Evolutionary conservation across 2,797 vertebrate species (phyloP).

Genomic region (Liasis olivaceus): DNA sequence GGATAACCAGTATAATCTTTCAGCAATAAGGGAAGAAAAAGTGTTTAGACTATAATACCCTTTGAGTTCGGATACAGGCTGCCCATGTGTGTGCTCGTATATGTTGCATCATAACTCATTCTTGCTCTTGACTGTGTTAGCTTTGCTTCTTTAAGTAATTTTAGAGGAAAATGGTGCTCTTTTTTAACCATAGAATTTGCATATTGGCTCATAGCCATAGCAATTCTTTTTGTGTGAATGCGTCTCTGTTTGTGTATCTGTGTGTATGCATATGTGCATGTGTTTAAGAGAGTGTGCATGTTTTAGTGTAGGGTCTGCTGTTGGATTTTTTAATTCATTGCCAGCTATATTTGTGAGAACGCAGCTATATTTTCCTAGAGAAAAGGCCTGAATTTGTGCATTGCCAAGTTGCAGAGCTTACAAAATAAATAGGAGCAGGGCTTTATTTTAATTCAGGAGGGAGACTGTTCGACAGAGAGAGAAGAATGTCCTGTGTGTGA

Average conservation of each 20-base stretch:
- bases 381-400: slow-evolving; percentile 55
- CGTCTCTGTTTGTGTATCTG: slow-evolving; percentile 62
- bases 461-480: slow-evolving; percentile 30
- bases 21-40: slow-evolving; percentile 92
- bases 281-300: not conserved
- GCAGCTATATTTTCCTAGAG: slow-evolving; percentile 55
- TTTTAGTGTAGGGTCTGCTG: not conserved
- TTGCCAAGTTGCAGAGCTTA: slow-evolving; percentile 60
- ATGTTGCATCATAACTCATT: slow-evolving; percentile 80
- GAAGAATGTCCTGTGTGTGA: slow-evolving; percentile 51
- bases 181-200: slow-evolving; percentile 65
- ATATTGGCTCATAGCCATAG: slow-evolving; percentile 71
- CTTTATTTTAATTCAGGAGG: slow-evolving; percentile 57
- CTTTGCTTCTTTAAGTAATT: slow-evolving; percentile 76
- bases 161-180: slow-evolving; percentile 67
- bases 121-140: slow-evolving; percentile 76
- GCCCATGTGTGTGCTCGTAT: slow-evolving; percentile 73
- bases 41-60: slow-evolving; percentile 97
- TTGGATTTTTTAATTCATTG: slow-evolving; percentile 65
- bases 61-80: slow-evolving; percentile 84
- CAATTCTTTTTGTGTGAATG: slow-evolving; percentile 72
- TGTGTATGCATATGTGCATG: not conserved
- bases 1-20: slow-evolving; percentile 99
- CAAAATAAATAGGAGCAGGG: slow-evolving; percentile 62
- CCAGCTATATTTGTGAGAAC: slow-evolving; percentile 70